Conservation (phyloP, 2,888 invertebrate species). For the Elysia crispata region DNA sequence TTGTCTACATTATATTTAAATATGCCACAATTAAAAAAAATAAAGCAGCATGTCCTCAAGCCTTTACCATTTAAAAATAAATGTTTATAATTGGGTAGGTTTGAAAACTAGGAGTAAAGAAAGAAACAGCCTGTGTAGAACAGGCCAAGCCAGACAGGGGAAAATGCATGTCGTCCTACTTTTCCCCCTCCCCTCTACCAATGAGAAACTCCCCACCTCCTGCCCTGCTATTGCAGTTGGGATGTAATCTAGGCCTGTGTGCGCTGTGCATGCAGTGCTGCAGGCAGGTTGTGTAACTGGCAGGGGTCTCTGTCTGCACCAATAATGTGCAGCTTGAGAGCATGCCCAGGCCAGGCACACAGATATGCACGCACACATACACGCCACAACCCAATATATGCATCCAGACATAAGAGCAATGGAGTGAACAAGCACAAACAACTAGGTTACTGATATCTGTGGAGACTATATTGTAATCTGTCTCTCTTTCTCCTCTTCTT, state of each 20-base stretch:
- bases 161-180: conserved; percentile 43
- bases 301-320: not conserved
- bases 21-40: no score
- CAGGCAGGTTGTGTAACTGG: conserved; percentile 49
- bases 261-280: conserved; percentile 43
- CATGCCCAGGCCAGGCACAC: conserved; percentile 1
- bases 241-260: conserved; percentile 2
- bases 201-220: conserved; percentile 21
- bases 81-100: no score
- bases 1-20: no score
- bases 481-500: conserved; percentile 1
- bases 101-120: conserved; percentile 18
- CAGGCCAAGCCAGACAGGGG: conserved; percentile 43
- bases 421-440: not conserved
- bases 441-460: conserved; percentile 43
- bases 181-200: conserved; percentile 25
- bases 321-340: no score
- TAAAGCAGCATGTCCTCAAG: no score
- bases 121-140: conserved; percentile 22
- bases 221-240: conserved; percentile 36
- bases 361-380: conserved; percentile 43
- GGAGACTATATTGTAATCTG: no score
- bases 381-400: conserved; percentile 37
- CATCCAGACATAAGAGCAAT: conserved; percentile 43
- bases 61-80: no score